Evolutionary conservation across 2,113 vertebrate genomes (phyloP), one percentile per base, ranked within the genome.

Genomic region (Sphaerodactylus townsendi): DNA sequence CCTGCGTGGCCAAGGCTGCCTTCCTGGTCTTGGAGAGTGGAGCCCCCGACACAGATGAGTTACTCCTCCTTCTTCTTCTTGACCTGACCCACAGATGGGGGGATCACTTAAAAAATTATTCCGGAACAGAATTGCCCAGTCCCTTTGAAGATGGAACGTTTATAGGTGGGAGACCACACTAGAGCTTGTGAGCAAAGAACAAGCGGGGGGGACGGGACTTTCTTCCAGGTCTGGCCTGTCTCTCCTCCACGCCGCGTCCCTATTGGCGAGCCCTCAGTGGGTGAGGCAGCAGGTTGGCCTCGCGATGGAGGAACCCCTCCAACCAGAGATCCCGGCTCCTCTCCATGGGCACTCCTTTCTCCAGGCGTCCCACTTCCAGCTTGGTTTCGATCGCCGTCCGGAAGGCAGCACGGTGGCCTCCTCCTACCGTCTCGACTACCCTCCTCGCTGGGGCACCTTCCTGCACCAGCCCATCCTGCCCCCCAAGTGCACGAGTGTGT

Each of bases 311-410:
- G 59, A 4, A 5, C 5, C n/a, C 25, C 17, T 2, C 23, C 2
- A 5, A 0, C 25, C 28, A 3, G 28, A 10, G 4, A 8, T n/a
- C 62, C 46, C 74, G 4, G 9, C 35, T 14, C 46, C 72, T 1
- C 25, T 68, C 4, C 23, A 46, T 64, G n/a, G 17, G 5, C 5
- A 30, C 2, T 1, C 13, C 6, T 83, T 56, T 19, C 17, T 83
- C 23, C 25, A 10, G 28, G 82, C 73, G 10, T 83, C 82, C 15
- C 82, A 83, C 65, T 83, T 83, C 64, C 64, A 69, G 73, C n/a
- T 83, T 4, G 82, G 44, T 17, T 41, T 23, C 10, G 82, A 83
- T 35, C 82, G 11, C 5, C 64, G 35, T 5, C 64, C 73, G 0
- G 10, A 69, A 37, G 73, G 82, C 28, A 56, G 23, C 44, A 68